Base-by-base conservation (phyloP, 2,888 invertebrate species). In the Reticulitermes lucifugus region DNA sequence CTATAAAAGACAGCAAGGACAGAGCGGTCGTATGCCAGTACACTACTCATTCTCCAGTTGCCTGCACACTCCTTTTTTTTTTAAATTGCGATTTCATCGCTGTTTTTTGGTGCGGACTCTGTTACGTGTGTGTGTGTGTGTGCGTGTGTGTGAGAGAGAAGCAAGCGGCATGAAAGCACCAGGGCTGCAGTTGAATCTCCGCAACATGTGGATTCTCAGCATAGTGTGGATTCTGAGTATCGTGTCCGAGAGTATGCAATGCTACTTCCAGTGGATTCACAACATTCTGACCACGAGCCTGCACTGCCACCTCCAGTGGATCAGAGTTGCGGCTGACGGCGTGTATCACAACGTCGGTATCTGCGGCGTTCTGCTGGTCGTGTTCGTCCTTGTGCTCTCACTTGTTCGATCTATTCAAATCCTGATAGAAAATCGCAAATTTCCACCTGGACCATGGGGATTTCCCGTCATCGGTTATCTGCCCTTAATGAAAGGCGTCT, bases 371-470 rank as follows among this genome's bases (percentile, higher is more conserved):
- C 55, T 81, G 55, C 83, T 87, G 25, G 81, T 87, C 77, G 87
- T 87, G 84, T 87, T 88, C 87, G 83, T 86, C 55, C 84, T 83
- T 59, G 87, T 86, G 77, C 71, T 87, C 21, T 10, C 86, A 35
- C 41, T 70, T 18, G 87, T 87, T 51, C 77, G 87, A 41, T 43
- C 85, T 46, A 60, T 86, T 29, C 87, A 86, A 84, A 84, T 85
- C 71, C 79, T 88, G 29, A 55, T 87, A 14, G 86, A 87, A 77
- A 75, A 87, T 79, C 81, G 86, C 29, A 77, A 55, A 14, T 90
- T 94, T 75, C 96, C 96, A 0, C 97, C 97, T 0, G 97, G 97
- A 0, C 97, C 97, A 0, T 93, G 93, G 92, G 95, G 96, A 2
- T 87, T 97, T 65, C 97, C 97, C 0, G 89, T 97, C 29, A 87